Base-by-base conservation (phyloP, 37 sponge, comb jelly and placozoan genomes). In the Axinella damicornis region DNA sequence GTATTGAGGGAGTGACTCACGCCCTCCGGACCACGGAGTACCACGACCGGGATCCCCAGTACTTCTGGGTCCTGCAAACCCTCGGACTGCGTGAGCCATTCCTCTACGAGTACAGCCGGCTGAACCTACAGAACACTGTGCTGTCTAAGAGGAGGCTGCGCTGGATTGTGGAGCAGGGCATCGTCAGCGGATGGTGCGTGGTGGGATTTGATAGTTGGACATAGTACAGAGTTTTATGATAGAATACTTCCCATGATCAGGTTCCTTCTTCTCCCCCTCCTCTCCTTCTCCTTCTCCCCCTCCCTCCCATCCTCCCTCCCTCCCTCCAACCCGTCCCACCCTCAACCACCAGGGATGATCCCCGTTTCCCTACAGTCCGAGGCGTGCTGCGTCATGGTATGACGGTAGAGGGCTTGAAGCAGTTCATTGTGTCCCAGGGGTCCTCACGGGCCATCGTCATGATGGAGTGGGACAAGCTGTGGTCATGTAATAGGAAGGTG, bases 391-490 rank as follows among this genome's bases (percentile, higher is more conserved):
- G 99, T 0, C 85, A 95, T 53, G 99, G 99, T 5, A 91, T 99
- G 97, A 99, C 97, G 0, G 94, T 99, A 38, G 97, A 95, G 69
- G 99, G 97, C 18, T 83, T 99, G 83, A 92, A 91, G 79, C 92
- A 96, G 84, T 99, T 99, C 74, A 99, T 99, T 54, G 83, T 94
- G 16, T 77, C 98, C 6, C 95, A 98, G 85, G 99, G 99, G 17
- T 97, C 97, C 15, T 97, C 99, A 31, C 71, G 90, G 21, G 83
- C 97, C 35, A 83, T 92, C 2, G 97, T 97, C 53, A 70, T 85
- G 59, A 99, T 99, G 99, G 97, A 97, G 69, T 99, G 99, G 99
- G 97, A 96, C 86, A 99, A 99, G 81, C 88, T 99, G 11, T 99
- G 99, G 99, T 89, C 99, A 9, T 90, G 93, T 72, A 99, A 99